Evolutionary conservation across 2,113 vertebrate species (phyloP).

Genomic region (Thunnus thynnus): DNA sequence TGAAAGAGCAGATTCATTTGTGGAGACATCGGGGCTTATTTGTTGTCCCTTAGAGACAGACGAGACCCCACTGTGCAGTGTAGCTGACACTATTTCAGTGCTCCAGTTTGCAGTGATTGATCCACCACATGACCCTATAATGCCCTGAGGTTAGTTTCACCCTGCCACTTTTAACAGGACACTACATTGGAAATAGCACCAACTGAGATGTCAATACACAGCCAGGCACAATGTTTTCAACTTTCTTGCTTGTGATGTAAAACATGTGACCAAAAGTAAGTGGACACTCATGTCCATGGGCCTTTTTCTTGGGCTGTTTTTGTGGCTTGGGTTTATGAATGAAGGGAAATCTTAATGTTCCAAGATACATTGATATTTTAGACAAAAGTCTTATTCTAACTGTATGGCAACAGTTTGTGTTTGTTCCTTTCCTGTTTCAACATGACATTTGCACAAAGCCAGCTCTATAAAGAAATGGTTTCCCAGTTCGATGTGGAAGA

Average conservation of each 20-base stretch:
- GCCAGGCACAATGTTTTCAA: conserved; percentile 29
- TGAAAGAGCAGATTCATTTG: conserved; percentile 7
- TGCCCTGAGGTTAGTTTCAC: conserved; percentile 82
- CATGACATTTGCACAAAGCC: not conserved
- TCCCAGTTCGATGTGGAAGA: not conserved
- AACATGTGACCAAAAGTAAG: not conserved
- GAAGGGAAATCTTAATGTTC: no score
- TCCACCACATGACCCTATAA: conserved; percentile 80
- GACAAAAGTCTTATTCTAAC: not conserved
- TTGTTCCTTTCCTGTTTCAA: not conserved
- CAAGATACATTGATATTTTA: no score
- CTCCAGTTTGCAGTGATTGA: conserved; percentile 80
- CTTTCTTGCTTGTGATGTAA: not conserved
- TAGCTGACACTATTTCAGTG: conserved; percentile 67
- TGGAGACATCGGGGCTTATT: conserved; percentile 19
- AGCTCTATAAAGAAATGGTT: not conserved
- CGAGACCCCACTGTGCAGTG: conserved; percentile 17
- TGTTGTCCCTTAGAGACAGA: conserved; percentile 33
- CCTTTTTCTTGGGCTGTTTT: no score
- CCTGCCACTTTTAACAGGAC: conserved; percentile 82
- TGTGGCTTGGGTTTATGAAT: no score
- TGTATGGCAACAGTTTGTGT: not conserved
- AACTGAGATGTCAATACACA: conserved; percentile 65
- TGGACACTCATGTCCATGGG: no score
- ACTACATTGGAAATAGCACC: conserved; percentile 64